Evolutionary conservation across 2,797 vertebrate genomes (phyloP).

Genomic region (Halcyon leucocephala): DNA sequence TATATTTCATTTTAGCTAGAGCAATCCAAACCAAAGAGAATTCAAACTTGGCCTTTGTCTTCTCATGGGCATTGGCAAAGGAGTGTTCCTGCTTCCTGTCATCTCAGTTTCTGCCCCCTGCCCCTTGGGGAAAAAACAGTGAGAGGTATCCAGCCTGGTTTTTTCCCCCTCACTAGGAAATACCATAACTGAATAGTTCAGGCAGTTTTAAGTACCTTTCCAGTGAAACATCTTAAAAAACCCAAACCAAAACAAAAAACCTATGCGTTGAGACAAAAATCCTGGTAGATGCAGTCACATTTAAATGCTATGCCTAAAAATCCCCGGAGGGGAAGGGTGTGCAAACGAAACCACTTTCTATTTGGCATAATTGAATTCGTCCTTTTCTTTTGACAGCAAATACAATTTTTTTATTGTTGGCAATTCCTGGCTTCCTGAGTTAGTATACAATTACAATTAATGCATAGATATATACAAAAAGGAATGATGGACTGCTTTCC

Average conservation of each 20-base stretch:
- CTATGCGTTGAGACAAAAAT: background rate
- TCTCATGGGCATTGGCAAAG: background rate
- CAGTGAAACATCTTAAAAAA: background rate
- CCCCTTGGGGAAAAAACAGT: background rate
- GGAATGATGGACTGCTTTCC: background rate
- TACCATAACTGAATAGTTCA: background rate
- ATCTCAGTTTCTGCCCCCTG: background rate
- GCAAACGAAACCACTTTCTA: background rate
- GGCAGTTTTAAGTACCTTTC: background rate
- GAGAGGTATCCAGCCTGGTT: background rate
- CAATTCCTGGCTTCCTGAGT: background rate
- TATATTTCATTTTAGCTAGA: background rate
- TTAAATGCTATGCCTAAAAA: background rate
- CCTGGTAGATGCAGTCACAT: background rate
- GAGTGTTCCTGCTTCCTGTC: accelerated
- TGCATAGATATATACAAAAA: background rate
- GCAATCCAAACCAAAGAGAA: background rate
- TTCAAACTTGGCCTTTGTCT: background rate
- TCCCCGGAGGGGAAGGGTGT: background rate
- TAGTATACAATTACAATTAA: conserved; percentile 1
- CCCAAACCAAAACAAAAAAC: background rate
- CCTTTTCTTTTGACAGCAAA: background rate
- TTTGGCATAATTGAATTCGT: background rate
- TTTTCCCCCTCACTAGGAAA: background rate
- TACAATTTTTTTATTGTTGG: background rate